phyloP scores from a whole-genome alignment of 2,797 vertebrate species.

The Bovichtus diacanthus region DNA sequence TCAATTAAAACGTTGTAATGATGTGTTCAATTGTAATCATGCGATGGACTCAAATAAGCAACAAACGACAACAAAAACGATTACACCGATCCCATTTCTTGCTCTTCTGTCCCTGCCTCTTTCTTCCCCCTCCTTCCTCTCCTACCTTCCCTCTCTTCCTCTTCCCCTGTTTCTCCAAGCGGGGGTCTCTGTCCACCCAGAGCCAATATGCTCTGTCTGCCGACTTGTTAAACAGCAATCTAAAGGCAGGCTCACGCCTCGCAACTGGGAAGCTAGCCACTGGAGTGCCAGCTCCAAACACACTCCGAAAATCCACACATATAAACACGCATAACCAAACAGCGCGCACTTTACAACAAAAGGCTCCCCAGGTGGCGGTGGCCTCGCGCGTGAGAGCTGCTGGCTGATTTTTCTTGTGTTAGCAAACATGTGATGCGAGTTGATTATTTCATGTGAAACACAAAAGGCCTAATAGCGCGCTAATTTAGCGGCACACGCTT shows the following conservation, averaged over 20 bases:
- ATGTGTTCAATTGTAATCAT: too few species aligned
- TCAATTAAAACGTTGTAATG: too few species aligned
- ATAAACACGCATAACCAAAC: constrained; percentile 31
- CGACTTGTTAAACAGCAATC: constrained; percentile 85
- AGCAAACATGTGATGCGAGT: constrained; percentile 51
- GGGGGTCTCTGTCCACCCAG: constrained; percentile 73
- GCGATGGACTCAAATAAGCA: too few species aligned
- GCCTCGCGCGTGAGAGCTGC: not conserved
- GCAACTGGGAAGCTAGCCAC: constrained; percentile 77
- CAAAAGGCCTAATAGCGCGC: constrained; percentile 22
- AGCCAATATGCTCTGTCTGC: constrained; percentile 82
- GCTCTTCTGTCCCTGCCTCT: not conserved
- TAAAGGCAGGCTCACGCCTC: constrained; percentile 84
- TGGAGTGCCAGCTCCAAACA: constrained; percentile 73
- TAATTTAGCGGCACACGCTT: constrained; percentile 33
- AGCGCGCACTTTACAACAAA: constrained; percentile 30
- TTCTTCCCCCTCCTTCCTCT: not conserved
- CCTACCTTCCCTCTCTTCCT: not conserved
- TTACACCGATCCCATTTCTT: too few species aligned
- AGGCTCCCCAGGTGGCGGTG: constrained; percentile 35
- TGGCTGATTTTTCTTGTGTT: constrained; percentile 38
- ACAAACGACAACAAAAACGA: too few species aligned
- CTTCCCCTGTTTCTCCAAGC: constrained; percentile 57
- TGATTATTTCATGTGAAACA: constrained; percentile 48
- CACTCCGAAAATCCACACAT: constrained; percentile 46